Conservation (phyloP, 2,113 vertebrate species). For the Heteronetta atricapilla region DNA sequence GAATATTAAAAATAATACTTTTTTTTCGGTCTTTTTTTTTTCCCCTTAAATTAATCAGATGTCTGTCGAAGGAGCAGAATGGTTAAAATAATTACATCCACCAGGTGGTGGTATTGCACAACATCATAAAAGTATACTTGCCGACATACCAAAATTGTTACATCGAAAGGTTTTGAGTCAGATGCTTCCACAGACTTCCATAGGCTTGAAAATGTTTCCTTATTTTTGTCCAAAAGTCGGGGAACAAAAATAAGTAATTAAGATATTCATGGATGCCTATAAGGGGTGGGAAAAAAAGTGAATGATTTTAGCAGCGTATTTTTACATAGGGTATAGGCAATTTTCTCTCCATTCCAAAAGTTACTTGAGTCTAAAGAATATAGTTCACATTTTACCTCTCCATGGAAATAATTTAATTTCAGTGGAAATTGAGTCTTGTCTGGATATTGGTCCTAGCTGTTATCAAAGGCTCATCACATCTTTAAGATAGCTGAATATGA, state of each 20-base stretch:
- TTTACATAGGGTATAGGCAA: neutral
- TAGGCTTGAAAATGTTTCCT: neutral
- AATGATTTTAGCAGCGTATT: neutral
- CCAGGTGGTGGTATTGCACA: slow-evolving; percentile 38
- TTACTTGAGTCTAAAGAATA: neutral
- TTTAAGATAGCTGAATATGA: neutral
- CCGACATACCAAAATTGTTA: fast-evolving
- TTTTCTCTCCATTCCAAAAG: neutral
- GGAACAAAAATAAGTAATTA: neutral
- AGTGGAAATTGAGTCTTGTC: neutral
- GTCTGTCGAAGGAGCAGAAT: fast-evolving
- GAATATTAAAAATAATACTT: neutral
- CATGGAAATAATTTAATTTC: neutral
- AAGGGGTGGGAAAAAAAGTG: neutral
- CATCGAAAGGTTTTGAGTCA: neutral
- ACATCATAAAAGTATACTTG: fast-evolving
- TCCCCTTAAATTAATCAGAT: no score
- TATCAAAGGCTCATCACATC: neutral
- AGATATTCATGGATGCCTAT: neutral
- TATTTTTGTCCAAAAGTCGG: neutral
- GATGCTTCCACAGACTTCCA: neutral
- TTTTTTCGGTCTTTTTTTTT: neutral
- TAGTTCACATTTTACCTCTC: neutral
- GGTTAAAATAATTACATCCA: neutral
- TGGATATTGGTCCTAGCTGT: neutral